Evolutionary conservation across 2,113 vertebrate genomes (phyloP), one percentile per base, ranked within the genome.

Genomic region (Apistogramma diplotaenia): DNA sequence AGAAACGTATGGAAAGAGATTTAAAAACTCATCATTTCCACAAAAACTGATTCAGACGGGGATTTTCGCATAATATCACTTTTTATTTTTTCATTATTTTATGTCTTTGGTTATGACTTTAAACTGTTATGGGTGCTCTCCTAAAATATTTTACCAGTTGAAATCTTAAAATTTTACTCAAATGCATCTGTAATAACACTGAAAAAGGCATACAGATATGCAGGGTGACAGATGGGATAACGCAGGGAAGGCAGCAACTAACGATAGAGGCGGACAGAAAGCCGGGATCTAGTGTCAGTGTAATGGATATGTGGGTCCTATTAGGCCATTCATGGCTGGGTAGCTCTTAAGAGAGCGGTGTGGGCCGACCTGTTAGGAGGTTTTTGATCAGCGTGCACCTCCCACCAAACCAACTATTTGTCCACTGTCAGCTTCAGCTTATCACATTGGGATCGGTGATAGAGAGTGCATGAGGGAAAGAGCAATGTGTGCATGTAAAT

Each of bases 311-410:
- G 29, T 6, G 3, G 76, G 74, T 89, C 79, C 83, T 87, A 89
- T 89, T 90, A 85, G 87, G 76, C 85, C 93, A 83, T 91, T 92
- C 92, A 89, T 89, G 91, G 91, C 85, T 92, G 88, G 84, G 81
- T 87, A 74, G 90, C 85, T 89, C 82, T 91, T 86, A 90, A 91
- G 89, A 90, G 88, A 89, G 87, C 76, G 9, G 19, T 60, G 72
- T 59, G 51, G 85, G 74, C 25, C 5, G 67, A 90, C 81, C 79
- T 88, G 84, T 75, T 75, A 83, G 79, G 77, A 61, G 74, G 67
- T 83, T 90, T 91, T 90, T 91, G 89, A 90, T 90, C 89, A 55
- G 43, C 6, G 29, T 10, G 31, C 21, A 7, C 53, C 49, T 54
- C 77, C 55, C 12, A 25, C 35, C 54, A 46, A 67, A 76, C 71